Conservation (phyloP, 1,140 invertebrate species). For the Delia radicum region DNA sequence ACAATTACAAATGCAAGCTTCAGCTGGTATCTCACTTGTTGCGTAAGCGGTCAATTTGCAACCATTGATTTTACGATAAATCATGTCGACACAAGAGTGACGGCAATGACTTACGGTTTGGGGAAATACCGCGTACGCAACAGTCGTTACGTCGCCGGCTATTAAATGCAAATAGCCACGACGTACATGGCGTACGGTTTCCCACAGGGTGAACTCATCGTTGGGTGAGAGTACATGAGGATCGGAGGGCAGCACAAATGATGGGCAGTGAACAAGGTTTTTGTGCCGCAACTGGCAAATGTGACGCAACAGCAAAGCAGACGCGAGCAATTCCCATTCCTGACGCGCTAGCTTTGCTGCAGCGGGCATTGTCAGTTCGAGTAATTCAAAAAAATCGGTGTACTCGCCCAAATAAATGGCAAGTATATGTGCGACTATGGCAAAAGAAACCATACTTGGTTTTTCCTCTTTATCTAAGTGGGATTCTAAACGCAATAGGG, state of each 20-base stretch:
- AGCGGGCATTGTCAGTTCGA: constrained; percentile 37
- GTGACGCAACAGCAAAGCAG: constrained; percentile 39
- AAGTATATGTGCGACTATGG: constrained; percentile 36
- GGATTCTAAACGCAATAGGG: constrained; percentile 35
- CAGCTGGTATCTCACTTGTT: constrained; percentile 35
- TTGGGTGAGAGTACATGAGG: constrained; percentile 39
- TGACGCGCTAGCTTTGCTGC: constrained; percentile 35
- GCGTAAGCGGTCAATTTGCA: constrained; percentile 39
- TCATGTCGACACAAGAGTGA: constrained; percentile 37
- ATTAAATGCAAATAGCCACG: constrained; percentile 37
- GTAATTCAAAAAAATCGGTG: constrained; percentile 41
- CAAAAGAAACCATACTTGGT: constrained; percentile 34
- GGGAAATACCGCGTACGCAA: constrained; percentile 38
- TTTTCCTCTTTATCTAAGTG: constrained; percentile 30
- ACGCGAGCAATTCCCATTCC: constrained; percentile 40
- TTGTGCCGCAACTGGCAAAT: constrained; percentile 38
- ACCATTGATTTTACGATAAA: constrained; percentile 38
- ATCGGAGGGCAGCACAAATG: constrained; percentile 42
- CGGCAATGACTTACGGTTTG: constrained; percentile 38
- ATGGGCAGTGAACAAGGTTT: constrained; percentile 39
- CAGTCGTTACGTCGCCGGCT: constrained; percentile 40
- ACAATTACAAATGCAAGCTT: constrained; percentile 38
- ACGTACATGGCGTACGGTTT: constrained; percentile 34
- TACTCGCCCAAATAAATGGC: constrained; percentile 42
- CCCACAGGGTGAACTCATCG: constrained; percentile 41